Evolutionary conservation across 2,797 vertebrate species (phyloP), one percentile per base, ranked within the genome.

Genomic region (Lagorchestes hirsutus): DNA sequence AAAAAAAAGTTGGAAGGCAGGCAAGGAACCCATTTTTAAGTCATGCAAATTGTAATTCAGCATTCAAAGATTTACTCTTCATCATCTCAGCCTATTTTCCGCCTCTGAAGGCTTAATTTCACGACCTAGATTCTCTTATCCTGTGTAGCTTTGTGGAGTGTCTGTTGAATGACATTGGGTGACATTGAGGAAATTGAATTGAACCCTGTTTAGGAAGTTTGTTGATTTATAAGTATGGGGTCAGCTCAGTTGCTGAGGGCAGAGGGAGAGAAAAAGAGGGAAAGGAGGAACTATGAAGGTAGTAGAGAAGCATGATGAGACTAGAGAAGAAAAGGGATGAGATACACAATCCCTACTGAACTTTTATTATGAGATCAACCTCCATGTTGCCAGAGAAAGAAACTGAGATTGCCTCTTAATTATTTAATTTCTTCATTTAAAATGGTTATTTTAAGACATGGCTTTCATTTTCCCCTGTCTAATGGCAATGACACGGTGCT

Each of bases 21-120:
- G 29, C 91, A 95, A 93, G 91, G n/a, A 54, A 92, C 82, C 31
- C 55, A 29, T 94, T 59, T 91, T 67, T 95, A 96, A 96, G 94
- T 55, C 90, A 92, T 93, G 93, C 34, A 93, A 91, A 94, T 93
- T 57, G 2, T 62, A 57, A 90, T 12, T n/a, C 94, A 18, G 52
- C 55, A 29, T 82, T 82, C 55, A 67, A 92, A 96, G 40, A 55
- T 24, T 82, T 93, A 92, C 55, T 74, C 34, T 52, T 87, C 87
- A 91, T 59, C 92, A 27, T 5, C 4, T 92, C 92, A 94, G 93
- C 87, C 54, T 22, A 5, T 5, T 93, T 93, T 96, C n/a, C 58
- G 74, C 52, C 93, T 94, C 50, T 59, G 40, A 4, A 10, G 50
- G 62, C 94, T 90, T 5, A 52, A 90, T 74, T 62, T 93, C 24